A percentile compares a stretch with the other conserved stretches of the same genome.
Conservation (phyloP, 2,113 vertebrate species). For the Seriola dumerili region DNA sequence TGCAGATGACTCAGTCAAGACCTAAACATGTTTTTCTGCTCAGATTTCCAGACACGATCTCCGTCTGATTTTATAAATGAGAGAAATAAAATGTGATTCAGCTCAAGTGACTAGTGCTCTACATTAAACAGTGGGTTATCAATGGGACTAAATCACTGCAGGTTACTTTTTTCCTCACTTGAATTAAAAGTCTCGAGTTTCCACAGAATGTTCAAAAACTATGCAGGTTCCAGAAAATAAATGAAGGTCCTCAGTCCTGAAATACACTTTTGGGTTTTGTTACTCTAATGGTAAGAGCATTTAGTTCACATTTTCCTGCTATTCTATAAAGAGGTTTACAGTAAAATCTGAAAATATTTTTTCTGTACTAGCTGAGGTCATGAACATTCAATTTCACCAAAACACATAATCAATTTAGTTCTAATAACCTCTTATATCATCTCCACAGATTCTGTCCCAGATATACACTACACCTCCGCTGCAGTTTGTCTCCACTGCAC, state of each 20-base stretch:
- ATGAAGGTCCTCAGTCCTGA: not conserved
- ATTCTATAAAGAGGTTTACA: not conserved
- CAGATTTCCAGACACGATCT: too few relatives aligned
- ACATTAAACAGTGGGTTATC: not conserved
- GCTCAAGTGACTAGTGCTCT: not conserved
- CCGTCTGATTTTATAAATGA: too few relatives aligned
- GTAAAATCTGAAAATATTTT: not conserved
- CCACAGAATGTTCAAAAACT: not conserved
- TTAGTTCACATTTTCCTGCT: not conserved
- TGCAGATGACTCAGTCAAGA: not conserved
- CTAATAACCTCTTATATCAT: not conserved
- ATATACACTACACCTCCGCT: slow-evolving; percentile 14
- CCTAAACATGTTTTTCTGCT: slow-evolving; percentile 26
- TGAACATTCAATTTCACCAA: not conserved
- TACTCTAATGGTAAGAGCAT: slow-evolving; percentile 12
- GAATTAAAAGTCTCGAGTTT: not conserved
- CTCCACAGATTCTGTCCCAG: slow-evolving; percentile 5
- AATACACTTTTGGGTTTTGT: not conserved
- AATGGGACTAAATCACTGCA: not conserved
- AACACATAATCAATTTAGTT: not conserved
- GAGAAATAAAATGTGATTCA: not conserved
- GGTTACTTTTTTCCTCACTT: not conserved
- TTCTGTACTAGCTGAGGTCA: not conserved
- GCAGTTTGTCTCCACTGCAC: not conserved
- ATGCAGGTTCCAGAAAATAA: not conserved